A percentile compares a stretch with the other conserved stretches of the same genome.
phyloP scores from a whole-genome alignment of 2,888 invertebrate species.

The Pyrrhosoma nymphula region DNA sequence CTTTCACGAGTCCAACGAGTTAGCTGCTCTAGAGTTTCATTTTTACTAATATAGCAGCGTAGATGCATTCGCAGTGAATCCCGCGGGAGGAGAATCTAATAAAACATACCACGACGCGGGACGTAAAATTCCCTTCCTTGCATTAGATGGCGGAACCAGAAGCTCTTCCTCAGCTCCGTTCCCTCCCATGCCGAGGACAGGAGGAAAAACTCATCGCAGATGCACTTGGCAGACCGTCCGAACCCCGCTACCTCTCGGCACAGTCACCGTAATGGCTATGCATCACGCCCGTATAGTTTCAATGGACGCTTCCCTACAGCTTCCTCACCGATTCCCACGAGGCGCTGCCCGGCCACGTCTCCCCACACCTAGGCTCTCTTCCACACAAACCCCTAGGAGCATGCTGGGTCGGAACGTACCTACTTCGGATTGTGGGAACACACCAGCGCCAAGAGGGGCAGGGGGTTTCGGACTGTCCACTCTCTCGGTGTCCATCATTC shows the following conservation, averaged over 20 bases:
- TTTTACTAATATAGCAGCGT: too few relatives aligned
- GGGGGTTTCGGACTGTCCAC: background rate
- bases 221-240: background rate
- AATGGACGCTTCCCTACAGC: slow-evolving; percentile 9
- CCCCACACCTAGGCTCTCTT: too few relatives aligned
- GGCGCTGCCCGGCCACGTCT: background rate
- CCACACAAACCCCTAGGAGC: background rate
- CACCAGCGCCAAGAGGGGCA: background rate
- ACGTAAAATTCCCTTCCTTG: background rate
- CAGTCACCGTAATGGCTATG: slow-evolving; percentile 29
- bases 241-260: background rate
- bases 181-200: background rate
- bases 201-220: background rate
- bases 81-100: too few relatives aligned
- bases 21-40: too few relatives aligned
- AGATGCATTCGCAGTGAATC: too few relatives aligned
- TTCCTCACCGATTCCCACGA: slow-evolving; percentile 30
- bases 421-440: background rate
- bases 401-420: background rate
- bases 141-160: background rate
- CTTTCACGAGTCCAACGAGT: too few relatives aligned
- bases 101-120: background rate
- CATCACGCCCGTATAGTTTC: slow-evolving; percentile 33
- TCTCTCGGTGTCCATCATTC: too few relatives aligned
- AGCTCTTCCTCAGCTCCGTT: too few relatives aligned